Evolutionary conservation across 2,113 vertebrate genomes (phyloP), one percentile per base, ranked within the genome.

Genomic region (Amazona vittata): DNA sequence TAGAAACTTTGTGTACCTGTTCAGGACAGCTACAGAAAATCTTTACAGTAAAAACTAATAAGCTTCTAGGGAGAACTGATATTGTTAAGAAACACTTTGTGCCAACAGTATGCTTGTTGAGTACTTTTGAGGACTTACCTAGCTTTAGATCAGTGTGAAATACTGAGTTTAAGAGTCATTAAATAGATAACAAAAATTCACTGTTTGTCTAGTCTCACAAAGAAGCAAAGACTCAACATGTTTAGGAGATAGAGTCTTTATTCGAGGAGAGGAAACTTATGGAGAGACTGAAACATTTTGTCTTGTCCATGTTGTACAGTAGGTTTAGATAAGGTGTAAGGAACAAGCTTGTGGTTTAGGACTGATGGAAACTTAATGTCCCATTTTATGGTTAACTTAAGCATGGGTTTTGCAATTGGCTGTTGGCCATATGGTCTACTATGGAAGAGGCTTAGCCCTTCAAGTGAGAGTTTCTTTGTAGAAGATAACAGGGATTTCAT

Each of bases 351-450:
- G 22, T 86, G 5, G 19, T 43, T 16, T 75, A 15, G 53, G 33
- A 43, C 11, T 71, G 25, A 15, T 75, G 64, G 39, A 89, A 86
- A 53, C 11, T 57, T 55, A 10, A 15, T 49, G 26, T 52, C 10
- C 14, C 9, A 18, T 77, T 37, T 74, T 73, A 28, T n/a, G 28
- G 33, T 55, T 39, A 31, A 35, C 24, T 47, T 89, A 43, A 60
- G 13, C 4, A 4, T 67, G 53, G 9, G 10, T 55, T 68, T 11
- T 41, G 5, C 5, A 49, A 0, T 20, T 12, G 8, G 7, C 57
- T 50, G 0, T 19, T 84, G 41, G 10, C 37, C 16, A 7, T 31
- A 46, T 5, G 74, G 5, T 13, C 14, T 68, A 28, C 24, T 77
- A 7, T 57, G 82, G 53, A 67, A 67, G 60, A 75, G 25, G 26